These are phyloP conservation scores for Lysandra bellargus DNA, from an alignment of 2,888 invertebrate genomes.

Conservation along the genomic window DNA sequence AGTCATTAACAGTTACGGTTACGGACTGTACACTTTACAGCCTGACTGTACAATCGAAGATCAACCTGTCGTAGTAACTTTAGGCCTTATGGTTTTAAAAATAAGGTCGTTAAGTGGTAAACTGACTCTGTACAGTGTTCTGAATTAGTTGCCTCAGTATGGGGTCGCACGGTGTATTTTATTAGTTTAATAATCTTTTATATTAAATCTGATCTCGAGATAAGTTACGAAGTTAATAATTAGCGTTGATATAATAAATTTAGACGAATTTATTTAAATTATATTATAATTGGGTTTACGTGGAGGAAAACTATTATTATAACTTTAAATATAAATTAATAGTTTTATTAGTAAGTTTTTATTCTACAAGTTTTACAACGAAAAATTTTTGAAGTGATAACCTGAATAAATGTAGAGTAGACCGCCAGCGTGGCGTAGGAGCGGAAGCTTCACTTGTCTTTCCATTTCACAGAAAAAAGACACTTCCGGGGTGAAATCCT, in stretches of 20 bases:
- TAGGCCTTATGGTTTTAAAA: background rate
- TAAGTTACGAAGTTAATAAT: constrained; percentile 13
- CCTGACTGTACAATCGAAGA: background rate
- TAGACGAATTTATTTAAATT: constrained; percentile 14
- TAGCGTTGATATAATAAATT: constrained; percentile 12
- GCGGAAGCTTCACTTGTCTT: too few relatives aligned
- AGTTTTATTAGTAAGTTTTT: background rate
- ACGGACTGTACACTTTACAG: constrained; percentile 5
- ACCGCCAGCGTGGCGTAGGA: too few relatives aligned
- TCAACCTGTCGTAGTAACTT: background rate
- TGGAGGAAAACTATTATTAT: background rate
- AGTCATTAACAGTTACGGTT: constrained; percentile 6
- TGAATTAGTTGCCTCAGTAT: constrained; percentile 9
- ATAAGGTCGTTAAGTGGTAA: background rate
- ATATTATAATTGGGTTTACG: background rate
- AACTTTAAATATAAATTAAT: background rate
- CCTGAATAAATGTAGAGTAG: too few relatives aligned
- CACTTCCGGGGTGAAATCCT: too few relatives aligned
- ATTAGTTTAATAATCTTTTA: constrained; percentile 5
- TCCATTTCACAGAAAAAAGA: too few relatives aligned
- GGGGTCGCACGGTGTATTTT: constrained; percentile 6
- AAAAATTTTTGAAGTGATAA: background rate
- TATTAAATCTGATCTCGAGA: constrained; percentile 12
- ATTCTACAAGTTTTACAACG: background rate
- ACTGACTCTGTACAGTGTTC: background rate